These are phyloP conservation scores for Tachina lurida DNA, from an alignment of 2,888 invertebrate genomes.

Conservation along the genomic window DNA sequence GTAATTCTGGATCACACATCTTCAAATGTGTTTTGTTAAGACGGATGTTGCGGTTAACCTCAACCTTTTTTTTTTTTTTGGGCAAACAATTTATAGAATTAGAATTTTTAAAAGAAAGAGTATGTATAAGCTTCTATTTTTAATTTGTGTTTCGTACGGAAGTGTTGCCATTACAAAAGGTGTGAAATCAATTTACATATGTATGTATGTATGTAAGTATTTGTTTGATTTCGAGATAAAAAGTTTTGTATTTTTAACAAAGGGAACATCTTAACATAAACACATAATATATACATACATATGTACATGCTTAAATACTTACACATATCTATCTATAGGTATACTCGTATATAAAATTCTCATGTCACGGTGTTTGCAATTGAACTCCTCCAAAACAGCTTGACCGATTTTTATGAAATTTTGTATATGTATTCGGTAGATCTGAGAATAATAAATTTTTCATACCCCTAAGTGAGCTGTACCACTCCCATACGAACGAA, in stretches of 20 bases:
- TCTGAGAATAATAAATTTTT: too few relatives aligned
- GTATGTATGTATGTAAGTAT: background rate
- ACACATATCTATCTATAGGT: too few relatives aligned
- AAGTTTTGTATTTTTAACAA: constrained; percentile 1
- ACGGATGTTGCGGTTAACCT: constrained; percentile 80
- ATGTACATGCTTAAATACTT: too few relatives aligned
- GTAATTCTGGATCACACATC: constrained; percentile 46
- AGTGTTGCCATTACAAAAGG: constrained; percentile 51
- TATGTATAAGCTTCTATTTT: background rate
- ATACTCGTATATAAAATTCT: too few relatives aligned
- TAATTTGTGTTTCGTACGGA: background rate
- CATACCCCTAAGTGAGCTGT: too few relatives aligned
- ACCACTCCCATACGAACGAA: too few relatives aligned
- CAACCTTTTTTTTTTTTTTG: constrained; percentile 78
- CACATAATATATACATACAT: background rate
- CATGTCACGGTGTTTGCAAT: too few relatives aligned
- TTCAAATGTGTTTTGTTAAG: constrained; percentile 68
- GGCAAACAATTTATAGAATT: constrained; percentile 41
- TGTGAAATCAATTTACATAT: constrained; percentile 52
- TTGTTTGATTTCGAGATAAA: constrained; percentile 46
- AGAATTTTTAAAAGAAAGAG: constrained; percentile 4
- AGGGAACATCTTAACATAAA: background rate
- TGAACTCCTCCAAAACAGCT: too few relatives aligned
- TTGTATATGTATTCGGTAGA: too few relatives aligned
- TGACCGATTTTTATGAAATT: too few relatives aligned